Conservation (phyloP, 1,140 invertebrate species). For the Drepana arcuata region DNA sequence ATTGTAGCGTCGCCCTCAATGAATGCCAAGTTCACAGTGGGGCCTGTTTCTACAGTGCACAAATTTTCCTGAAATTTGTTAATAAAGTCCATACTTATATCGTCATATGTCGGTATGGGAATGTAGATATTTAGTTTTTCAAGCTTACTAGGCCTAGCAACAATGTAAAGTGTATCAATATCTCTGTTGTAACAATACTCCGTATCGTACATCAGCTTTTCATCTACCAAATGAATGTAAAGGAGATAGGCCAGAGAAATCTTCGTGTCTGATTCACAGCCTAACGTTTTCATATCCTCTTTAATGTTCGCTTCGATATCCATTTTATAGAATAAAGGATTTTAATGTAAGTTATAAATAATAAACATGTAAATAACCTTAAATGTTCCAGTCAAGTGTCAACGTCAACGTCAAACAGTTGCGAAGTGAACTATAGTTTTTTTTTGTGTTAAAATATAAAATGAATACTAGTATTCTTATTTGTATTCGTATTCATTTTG, state of each 20-base stretch:
- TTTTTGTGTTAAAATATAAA: too few species aligned
- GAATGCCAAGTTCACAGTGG: slow-evolving; percentile 47
- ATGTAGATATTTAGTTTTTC: slow-evolving; percentile 59
- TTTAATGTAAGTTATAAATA: neutral
- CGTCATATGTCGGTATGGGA: slow-evolving; percentile 33
- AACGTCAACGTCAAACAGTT: too few species aligned
- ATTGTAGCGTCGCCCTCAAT: slow-evolving; percentile 53
- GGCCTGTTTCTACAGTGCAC: slow-evolving; percentile 55
- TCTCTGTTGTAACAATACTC: slow-evolving; percentile 63
- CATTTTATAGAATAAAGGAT: slow-evolving; percentile 22
- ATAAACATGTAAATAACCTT: too few species aligned
- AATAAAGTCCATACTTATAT: slow-evolving; percentile 39
- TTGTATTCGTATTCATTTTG: too few species aligned
- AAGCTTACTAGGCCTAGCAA: slow-evolving; percentile 39
- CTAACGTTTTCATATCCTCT: slow-evolving; percentile 52
- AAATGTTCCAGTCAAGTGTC: too few species aligned
- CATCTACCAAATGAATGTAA: slow-evolving; percentile 52
- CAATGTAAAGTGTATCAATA: slow-evolving; percentile 50
- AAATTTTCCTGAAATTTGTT: slow-evolving; percentile 51
- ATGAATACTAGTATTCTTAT: too few species aligned
- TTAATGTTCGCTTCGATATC: slow-evolving; percentile 58
- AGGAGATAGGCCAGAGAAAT: slow-evolving; percentile 46
- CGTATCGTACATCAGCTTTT: slow-evolving; percentile 60
- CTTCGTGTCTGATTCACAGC: slow-evolving; percentile 46
- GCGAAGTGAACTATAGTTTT: too few species aligned